Base-by-base conservation (phyloP, 2,113 vertebrate species). In the Poeciliopsis turrubarensis region DNA sequence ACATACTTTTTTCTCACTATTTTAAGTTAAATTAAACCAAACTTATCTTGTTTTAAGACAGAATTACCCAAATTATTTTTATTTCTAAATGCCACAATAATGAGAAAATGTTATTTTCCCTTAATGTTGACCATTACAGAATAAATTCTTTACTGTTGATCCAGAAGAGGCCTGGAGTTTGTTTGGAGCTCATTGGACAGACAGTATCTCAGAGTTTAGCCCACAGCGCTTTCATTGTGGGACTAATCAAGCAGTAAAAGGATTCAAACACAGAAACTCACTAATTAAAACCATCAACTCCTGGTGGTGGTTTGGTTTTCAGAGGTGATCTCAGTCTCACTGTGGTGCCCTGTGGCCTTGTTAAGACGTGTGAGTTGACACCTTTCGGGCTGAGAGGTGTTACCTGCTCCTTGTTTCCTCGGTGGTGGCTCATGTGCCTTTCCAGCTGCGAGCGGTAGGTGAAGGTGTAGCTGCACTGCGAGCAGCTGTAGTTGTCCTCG, bases 401-500 rank as follows among this genome's bases (percentile, higher is more conserved):
- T 84, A 97, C 97, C 93, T 98, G 97, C 82, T 97, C 97, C 91
- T 95, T 95, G 93, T 89, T 94, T 87, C 95, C 96, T 84, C 96
- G 95, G 91, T 99, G 98, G 66, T 97, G 96, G 32, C 95, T 97
- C 97, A 99, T 98, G 93, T 99, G 98, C 85, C 97, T 96, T 88
- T 99, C 98, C 3, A 99, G 97, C 89, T 99, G 97, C 0, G 97
- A 97, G 92, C 96, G 96, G 89, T 99, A 99, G 0, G 96, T 97
- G 88, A 99, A 99, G 0, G 97, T 99, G 91, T 98, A 99, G 91
- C 97, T 97, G 93, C 98, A 99, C 87, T 98, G 92, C 19, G 96
- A 97, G 92, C 98, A 99, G 86, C 97, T 98, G 78, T 98, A 98
- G 93, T 98, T 98, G 90, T 98, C 97, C 62, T 99, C 96, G 0